Evolutionary conservation across 37 sponge, comb jelly and placozoan species (phyloP).

Genomic region (Geodia barretti): DNA sequence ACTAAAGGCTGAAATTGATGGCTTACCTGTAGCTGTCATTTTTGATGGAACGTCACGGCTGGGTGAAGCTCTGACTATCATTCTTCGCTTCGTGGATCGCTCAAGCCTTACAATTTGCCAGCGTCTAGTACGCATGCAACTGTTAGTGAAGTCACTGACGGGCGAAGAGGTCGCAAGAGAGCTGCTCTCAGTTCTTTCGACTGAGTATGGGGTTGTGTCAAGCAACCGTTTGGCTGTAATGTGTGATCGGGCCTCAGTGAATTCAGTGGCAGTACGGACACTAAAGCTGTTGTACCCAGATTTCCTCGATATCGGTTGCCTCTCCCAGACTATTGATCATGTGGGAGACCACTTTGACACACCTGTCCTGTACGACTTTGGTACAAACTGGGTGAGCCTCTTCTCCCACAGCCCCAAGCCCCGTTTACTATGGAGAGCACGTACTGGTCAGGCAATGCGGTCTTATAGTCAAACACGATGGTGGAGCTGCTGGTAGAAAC

Average conservation of each 20-base stretch:
- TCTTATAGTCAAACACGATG: constrained; percentile 36
- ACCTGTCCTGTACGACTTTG: constrained; percentile 23
- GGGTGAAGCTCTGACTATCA: background rate
- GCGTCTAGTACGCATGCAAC: constrained; percentile 1
- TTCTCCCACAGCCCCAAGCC: constrained; percentile 47
- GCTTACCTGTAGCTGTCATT: background rate
- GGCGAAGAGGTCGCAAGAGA: constrained; percentile 5
- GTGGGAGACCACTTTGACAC: constrained; percentile 32
- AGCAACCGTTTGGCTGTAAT: constrained; percentile 8
- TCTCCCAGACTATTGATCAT: constrained; percentile 48
- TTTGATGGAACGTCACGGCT: constrained; percentile 11
- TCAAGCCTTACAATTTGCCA: background rate
- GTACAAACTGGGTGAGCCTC: constrained; percentile 17
- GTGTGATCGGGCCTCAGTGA: constrained; percentile 40
- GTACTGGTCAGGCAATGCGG: constrained; percentile 39
- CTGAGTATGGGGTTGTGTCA: constrained; percentile 9
- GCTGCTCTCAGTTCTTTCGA: background rate
- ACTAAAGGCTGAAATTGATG: background rate
- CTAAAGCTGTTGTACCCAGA: constrained; percentile 35
- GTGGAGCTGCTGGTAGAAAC: constrained; percentile 34
- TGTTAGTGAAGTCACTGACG: background rate
- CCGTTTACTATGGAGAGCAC: constrained; percentile 23
- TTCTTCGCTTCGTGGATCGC: background rate
- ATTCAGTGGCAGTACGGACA: constrained; percentile 21
- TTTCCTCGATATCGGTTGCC: constrained; percentile 50